These are phyloP conservation scores for Emberiza fucata DNA, from an alignment of 2,113 vertebrate genomes.

Conservation along the genomic window DNA sequence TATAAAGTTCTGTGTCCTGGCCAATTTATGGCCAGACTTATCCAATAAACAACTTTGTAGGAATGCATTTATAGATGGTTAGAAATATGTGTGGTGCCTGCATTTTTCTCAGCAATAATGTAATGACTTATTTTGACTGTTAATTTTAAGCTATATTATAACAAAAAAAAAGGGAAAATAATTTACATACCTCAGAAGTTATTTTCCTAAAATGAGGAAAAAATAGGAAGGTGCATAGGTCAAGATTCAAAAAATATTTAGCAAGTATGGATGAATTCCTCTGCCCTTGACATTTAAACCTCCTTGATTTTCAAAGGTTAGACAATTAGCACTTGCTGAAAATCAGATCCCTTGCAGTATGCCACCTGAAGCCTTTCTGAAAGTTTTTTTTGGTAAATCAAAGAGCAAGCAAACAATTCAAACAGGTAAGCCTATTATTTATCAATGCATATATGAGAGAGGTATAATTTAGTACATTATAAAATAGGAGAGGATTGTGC, in stretches of 20 bases:
- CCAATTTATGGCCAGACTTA: slow-evolving; percentile 54
- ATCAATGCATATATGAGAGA: neutral
- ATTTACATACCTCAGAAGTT: neutral
- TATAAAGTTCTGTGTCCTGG: slow-evolving; percentile 53
- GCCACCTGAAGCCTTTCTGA: neutral
- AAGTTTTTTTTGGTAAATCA: neutral
- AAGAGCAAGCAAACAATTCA: neutral
- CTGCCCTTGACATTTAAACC: neutral
- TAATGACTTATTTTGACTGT: slow-evolving; percentile 17
- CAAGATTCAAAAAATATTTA: neutral
- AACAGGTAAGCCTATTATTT: neutral
- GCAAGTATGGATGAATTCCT: neutral
- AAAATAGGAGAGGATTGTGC: neutral
- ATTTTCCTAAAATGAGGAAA: neutral
- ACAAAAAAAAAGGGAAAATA: neutral
- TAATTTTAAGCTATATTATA: slow-evolving; percentile 14
- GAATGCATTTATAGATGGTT: slow-evolving; percentile 63
- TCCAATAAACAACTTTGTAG: slow-evolving; percentile 64
- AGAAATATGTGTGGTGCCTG: slow-evolving; percentile 56
- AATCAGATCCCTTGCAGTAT: neutral
- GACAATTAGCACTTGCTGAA: neutral
- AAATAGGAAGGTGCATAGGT: neutral
- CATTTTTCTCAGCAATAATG: neutral
- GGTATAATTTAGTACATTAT: neutral
- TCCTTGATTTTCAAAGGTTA: neutral